Evolutionary conservation across 1,140 invertebrate species (phyloP), one percentile per base, ranked within the genome.

Genomic region (Pseudomyrmex gracilis): DNA sequence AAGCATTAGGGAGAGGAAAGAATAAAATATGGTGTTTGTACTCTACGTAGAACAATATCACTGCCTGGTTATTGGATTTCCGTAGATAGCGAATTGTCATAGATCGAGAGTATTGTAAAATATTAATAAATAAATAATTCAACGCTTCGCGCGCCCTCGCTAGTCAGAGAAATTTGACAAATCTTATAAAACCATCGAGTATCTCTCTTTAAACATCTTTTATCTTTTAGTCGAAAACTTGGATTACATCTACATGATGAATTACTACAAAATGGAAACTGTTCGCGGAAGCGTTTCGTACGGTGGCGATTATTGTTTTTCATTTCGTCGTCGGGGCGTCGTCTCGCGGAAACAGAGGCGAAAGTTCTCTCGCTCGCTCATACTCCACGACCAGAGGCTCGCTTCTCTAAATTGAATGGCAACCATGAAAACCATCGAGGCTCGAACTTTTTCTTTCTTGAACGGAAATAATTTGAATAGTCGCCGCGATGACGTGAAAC

Each of bases 401-500:
- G 49, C 2, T 5, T 0, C 34, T 64, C 55, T 51, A 34, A 43
- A 64, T 70, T 71, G 67, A 84, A 84, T 57, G 73, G 68, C 47
- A 53, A 84, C 58, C 57, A 63, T 68, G 49, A 63, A 34, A 83
- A 83, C 66, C 78, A 67, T 53, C 63, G 43, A 80, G 66, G 43
- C 61, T 67, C 53, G 13, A 87, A 87, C 70, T 87, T 87, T 80
- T 68, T 58, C 63, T 45, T 55, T 61, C n/a, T 47, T 24, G 67
- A 68, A 66, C 82, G 73, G 73, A 86, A 87, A 80, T 87, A 87
- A 87, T 87, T 87, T 87, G 86, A 87, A 87, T 87, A 87, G 82
- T 84, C 86, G 82, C 24, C 60, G 47, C 55, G 83, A 87, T 80
- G 86, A 87, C 85, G 86, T 87, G 85, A 87, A 87, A 87, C 86